A percentile compares a stretch with the other conserved stretches of the same genome.
These are phyloP conservation scores for Hydrocynus forskahlii DNA, from an alignment of 2,797 vertebrate genomes.

Conservation along the genomic window DNA sequence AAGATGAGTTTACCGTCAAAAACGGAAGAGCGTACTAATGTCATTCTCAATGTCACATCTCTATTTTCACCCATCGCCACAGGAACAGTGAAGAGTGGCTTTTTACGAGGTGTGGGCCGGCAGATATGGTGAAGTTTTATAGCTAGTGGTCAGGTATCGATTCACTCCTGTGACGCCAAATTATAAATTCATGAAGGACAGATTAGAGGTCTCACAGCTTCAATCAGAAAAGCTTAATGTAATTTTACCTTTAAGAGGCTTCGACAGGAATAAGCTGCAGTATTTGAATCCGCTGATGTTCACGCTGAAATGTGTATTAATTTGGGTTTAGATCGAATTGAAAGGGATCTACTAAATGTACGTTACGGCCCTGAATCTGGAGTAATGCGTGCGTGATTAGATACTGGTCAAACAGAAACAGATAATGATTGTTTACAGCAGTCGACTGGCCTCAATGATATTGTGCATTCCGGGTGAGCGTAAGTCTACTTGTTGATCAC, in stretches of 20 bases:
- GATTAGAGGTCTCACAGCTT: constrained; percentile 17
- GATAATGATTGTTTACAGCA: background rate
- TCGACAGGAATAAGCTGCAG: background rate
- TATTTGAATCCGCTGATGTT: background rate
- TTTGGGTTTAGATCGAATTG: background rate
- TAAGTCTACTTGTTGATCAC: background rate
- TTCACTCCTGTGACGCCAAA: background rate
- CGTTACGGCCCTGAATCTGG: no score
- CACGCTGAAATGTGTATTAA: background rate
- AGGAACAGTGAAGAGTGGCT: background rate
- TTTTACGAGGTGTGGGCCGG: background rate
- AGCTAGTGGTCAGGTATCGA: constrained; percentile 8
- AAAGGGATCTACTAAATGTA: background rate
- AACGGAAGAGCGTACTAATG: background rate
- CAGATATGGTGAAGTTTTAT: background rate
- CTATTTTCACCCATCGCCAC: background rate
- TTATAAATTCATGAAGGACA: constrained; percentile 35
- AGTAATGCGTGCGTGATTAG: background rate
- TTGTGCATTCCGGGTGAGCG: background rate
- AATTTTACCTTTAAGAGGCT: constrained; percentile 15
- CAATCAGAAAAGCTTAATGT: constrained; percentile 22
- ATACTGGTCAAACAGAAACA: background rate
- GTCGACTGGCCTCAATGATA: background rate
- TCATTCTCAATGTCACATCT: background rate
- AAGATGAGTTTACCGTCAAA: background rate